phyloP scores from a whole-genome alignment of 23 tunicate species.

The Styela clava region DNA sequence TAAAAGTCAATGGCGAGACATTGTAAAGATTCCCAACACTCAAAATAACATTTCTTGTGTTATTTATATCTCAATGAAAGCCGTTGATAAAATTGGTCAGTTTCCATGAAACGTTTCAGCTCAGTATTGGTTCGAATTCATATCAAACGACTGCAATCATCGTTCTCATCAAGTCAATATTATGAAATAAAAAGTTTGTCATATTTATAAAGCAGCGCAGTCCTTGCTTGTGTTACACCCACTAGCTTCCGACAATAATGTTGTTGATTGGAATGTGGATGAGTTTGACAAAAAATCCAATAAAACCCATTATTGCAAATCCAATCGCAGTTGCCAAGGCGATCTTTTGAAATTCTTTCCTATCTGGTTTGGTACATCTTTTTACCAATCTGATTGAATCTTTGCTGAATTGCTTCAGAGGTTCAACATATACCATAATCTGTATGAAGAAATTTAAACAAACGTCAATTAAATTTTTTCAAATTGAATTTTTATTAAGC shows the following conservation, averaged over 20 bases:
- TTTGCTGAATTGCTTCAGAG: conserved; percentile 87
- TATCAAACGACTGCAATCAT: too few species aligned
- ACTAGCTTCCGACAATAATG: conserved; percentile 96
- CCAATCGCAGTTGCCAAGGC: conserved; percentile 99
- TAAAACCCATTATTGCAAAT: conserved; percentile 98
- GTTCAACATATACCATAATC: conserved; percentile 72
- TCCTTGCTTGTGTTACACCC: background rate
- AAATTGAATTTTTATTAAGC: too few species aligned
- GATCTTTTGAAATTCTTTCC: conserved; percentile 98
- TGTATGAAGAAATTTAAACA: conserved; percentile 29
- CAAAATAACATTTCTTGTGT: too few species aligned
- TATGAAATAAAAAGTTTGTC: background rate
- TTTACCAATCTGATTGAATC: conserved; percentile 92
- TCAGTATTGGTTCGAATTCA: too few species aligned
- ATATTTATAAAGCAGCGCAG: background rate
- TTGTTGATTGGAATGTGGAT: conserved; percentile 99
- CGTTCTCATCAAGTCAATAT: background rate
- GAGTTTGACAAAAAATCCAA: conserved; percentile 97
- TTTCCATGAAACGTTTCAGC: too few species aligned
- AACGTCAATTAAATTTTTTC: too few species aligned
- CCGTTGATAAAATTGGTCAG: too few species aligned
- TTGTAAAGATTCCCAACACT: too few species aligned
- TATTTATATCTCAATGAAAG: too few species aligned
- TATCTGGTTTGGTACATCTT: conserved; percentile 96
- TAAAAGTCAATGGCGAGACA: too few species aligned